Evolutionary conservation across 2,797 vertebrate species (phyloP).

Genomic region (Dryobates pubescens): DNA sequence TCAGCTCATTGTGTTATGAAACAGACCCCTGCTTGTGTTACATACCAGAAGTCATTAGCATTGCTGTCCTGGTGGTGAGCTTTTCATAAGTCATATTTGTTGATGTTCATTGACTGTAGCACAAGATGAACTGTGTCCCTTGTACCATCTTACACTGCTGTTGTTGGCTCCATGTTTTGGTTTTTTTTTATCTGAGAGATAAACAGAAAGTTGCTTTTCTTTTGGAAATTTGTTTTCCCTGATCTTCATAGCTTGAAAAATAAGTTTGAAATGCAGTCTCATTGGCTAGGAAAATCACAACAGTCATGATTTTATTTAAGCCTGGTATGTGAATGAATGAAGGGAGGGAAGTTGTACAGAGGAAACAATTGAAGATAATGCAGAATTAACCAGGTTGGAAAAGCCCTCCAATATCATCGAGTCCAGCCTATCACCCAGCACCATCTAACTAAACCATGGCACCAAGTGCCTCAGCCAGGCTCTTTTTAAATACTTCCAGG

Average conservation of each 20-base stretch:
- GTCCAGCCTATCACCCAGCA: too few relatives aligned
- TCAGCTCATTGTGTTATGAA: neutral
- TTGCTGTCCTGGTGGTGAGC: neutral
- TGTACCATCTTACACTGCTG: neutral
- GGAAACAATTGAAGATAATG: too few relatives aligned
- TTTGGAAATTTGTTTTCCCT: neutral
- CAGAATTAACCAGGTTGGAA: too few relatives aligned
- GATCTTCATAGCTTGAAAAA: neutral
- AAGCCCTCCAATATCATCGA: too few relatives aligned
- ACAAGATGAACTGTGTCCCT: fast-evolving
- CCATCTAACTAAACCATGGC: too few relatives aligned
- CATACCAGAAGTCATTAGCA: neutral
- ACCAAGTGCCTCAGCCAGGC: too few relatives aligned
- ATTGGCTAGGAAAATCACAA: neutral
- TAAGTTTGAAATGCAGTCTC: neutral
- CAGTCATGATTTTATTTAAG: neutral
- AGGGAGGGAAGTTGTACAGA: neutral
- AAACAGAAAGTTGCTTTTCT: neutral
- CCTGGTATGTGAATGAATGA: neutral
- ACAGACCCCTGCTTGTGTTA: neutral
- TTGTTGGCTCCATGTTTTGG: neutral
- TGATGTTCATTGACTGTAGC: neutral
- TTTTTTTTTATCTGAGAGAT: neutral
- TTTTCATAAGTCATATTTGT: neutral
- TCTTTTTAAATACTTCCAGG: too few relatives aligned